These are phyloP conservation scores for Oithona nana DNA, from an alignment of 2,888 invertebrate genomes.

Conservation along the genomic window DNA sequence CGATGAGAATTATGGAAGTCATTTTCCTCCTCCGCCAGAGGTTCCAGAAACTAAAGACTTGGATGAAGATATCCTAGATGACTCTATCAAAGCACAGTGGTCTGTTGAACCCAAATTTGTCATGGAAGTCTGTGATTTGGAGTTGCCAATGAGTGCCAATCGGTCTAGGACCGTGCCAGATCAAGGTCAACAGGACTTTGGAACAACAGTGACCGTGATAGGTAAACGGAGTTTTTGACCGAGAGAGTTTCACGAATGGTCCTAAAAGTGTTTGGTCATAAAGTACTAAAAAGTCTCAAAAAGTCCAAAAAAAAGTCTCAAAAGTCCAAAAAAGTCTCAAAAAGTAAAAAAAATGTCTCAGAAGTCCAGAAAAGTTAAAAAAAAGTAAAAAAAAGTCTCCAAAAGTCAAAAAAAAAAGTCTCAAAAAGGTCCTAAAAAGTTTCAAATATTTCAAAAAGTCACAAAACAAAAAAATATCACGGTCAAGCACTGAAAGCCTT, in stretches of 20 bases:
- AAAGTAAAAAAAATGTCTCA: background rate
- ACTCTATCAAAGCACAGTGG: slow-evolving; percentile 5
- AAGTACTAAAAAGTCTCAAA: background rate
- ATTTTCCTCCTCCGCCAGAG: background rate
- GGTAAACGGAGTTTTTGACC: background rate
- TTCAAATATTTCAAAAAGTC: too few species aligned
- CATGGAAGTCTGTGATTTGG: slow-evolving; percentile 7
- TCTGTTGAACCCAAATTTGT: slow-evolving; percentile 12
- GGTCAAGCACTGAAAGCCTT: too few species aligned
- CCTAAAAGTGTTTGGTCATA: too few species aligned
- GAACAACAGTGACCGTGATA: background rate
- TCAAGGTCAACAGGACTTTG: background rate
- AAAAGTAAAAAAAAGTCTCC: background rate
- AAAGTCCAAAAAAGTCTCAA: background rate
- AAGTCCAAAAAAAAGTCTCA: background rate
- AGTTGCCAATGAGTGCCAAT: background rate
- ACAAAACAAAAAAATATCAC: too few species aligned
- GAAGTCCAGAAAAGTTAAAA: background rate
- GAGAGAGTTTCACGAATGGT: background rate
- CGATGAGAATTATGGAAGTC: slow-evolving; percentile 1
- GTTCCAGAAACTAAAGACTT: background rate
- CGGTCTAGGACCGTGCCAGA: background rate
- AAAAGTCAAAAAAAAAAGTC: background rate
- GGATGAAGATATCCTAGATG: background rate
- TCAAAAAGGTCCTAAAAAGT: too few species aligned